These are phyloP conservation scores for Xestia rhomboidea DNA, from an alignment of 2,888 invertebrate species.

Conservation along the genomic window DNA sequence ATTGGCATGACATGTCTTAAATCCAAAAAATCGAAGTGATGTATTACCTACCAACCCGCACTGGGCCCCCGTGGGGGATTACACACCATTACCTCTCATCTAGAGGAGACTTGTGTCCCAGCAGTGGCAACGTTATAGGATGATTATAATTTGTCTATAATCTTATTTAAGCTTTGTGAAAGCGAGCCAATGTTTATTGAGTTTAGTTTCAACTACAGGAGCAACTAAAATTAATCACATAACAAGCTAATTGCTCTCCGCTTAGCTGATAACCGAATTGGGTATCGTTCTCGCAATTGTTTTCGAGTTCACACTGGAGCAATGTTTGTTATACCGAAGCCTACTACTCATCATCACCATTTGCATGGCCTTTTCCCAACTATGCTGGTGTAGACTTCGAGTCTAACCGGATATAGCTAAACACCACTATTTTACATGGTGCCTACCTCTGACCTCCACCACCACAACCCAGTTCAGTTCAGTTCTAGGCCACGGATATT, in stretches of 20 bases:
- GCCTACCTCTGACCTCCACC: not conserved
- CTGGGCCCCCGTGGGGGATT: not conserved
- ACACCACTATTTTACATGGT: not conserved
- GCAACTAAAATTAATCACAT: slow-evolving; percentile 19
- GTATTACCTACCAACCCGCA: not conserved
- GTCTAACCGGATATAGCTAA: not conserved
- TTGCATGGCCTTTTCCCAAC: not conserved
- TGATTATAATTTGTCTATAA: not conserved
- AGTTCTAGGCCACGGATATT: not conserved
- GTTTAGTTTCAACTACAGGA: slow-evolving; percentile 2
- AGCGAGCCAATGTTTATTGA: not conserved
- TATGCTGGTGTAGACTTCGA: not conserved
- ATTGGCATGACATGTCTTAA: not conserved
- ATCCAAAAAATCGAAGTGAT: not conserved
- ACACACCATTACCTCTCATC: not conserved
- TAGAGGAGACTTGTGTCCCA: not conserved
- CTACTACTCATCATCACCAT: not conserved
- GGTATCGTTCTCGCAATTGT: not conserved
- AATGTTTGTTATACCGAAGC: not conserved
- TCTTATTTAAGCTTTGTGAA: not conserved
- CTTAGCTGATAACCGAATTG: slow-evolving; percentile 27
- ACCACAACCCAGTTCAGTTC: not conserved
- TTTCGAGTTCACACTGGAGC: not conserved
- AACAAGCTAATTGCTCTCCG: slow-evolving; percentile 15
- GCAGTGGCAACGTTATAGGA: not conserved